phyloP scores from a whole-genome alignment of 2,797 vertebrate species.

The Chiroxiphia lanceolata region DNA sequence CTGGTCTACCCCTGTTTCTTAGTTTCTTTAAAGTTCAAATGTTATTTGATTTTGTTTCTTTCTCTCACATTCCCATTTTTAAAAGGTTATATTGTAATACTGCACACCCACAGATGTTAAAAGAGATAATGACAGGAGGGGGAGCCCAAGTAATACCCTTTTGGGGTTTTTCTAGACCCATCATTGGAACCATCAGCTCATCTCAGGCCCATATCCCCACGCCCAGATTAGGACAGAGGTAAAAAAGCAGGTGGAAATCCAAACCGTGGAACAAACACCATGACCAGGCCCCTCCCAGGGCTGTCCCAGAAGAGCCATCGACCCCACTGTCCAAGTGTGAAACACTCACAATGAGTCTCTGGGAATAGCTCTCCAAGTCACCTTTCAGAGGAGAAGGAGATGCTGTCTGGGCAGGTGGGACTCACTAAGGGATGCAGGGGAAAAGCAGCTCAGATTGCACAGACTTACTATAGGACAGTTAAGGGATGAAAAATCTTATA shows the following conservation, averaged over 20 bases:
- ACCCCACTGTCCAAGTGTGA: fast-evolving
- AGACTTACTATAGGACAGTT: not conserved
- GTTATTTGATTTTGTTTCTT: not conserved
- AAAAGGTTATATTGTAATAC: not conserved
- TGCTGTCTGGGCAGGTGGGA: not conserved
- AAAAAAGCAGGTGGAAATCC: not conserved
- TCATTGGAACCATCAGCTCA: not conserved
- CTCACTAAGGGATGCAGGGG: not conserved
- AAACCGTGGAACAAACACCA: not conserved
- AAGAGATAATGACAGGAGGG: not conserved
- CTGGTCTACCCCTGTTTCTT: not conserved
- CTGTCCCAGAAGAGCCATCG: not conserved
- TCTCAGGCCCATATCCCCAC: not conserved
- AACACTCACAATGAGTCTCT: fast-evolving
- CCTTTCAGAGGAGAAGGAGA: not conserved
- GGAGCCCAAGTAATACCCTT: not conserved
- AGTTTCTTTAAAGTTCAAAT: not conserved
- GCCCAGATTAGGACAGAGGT: not conserved
- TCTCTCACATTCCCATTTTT: not conserved
- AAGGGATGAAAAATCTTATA: not conserved
- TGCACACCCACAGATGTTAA: not conserved
- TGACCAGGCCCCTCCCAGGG: not conserved
- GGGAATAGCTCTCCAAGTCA: not conserved
- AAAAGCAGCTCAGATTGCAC: not conserved
- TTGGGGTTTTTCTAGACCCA: not conserved